Percentiles rank a stretch among this genome's conserved stretches.
These are phyloP conservation scores for Gasterosteus nipponicus DNA, from an alignment of 2,113 vertebrate species.

Conservation along the genomic window DNA sequence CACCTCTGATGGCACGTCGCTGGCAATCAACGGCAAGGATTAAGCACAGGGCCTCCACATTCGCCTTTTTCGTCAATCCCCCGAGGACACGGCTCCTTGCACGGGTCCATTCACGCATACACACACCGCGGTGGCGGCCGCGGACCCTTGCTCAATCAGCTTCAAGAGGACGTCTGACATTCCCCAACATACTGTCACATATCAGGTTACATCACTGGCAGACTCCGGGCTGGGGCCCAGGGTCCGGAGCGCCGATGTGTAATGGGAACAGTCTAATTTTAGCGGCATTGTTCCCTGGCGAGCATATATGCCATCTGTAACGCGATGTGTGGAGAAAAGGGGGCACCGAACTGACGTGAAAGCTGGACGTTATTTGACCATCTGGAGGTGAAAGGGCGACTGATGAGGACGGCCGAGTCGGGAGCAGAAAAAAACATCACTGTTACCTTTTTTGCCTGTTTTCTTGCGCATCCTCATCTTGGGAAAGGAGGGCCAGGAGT, in stretches of 20 bases:
- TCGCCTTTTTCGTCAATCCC: conserved; percentile 13
- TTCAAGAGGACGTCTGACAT: conserved; percentile 72
- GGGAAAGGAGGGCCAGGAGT: conserved; percentile 98
- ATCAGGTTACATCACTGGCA: conserved; percentile 75
- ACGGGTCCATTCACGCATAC: conserved; percentile 33
- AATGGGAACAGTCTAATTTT: conserved; percentile 69
- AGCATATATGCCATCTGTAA: conserved; percentile 19
- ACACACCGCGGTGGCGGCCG: conserved; percentile 21
- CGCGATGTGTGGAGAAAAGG: background rate
- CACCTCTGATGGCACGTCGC: background rate
- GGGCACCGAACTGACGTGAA: background rate
- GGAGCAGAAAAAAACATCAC: background rate
- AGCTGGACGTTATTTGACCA: background rate
- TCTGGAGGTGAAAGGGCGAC: background rate
- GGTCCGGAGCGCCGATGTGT: conserved; percentile 36
- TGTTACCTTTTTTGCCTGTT: conserved; percentile 90
- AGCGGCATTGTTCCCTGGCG: conserved; percentile 62
- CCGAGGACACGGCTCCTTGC: conserved; percentile 10
- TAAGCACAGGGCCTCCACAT: background rate
- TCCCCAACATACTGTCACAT: conserved; percentile 76
- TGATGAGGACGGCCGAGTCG: background rate
- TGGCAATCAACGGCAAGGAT: conserved; percentile 7
- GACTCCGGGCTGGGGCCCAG: conserved; percentile 26
- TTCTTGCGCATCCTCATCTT: conserved; percentile 94
- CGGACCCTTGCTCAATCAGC: conserved; percentile 49